phyloP scores from a whole-genome alignment of 1,140 invertebrate genomes.

The Drosophila varians region DNA sequence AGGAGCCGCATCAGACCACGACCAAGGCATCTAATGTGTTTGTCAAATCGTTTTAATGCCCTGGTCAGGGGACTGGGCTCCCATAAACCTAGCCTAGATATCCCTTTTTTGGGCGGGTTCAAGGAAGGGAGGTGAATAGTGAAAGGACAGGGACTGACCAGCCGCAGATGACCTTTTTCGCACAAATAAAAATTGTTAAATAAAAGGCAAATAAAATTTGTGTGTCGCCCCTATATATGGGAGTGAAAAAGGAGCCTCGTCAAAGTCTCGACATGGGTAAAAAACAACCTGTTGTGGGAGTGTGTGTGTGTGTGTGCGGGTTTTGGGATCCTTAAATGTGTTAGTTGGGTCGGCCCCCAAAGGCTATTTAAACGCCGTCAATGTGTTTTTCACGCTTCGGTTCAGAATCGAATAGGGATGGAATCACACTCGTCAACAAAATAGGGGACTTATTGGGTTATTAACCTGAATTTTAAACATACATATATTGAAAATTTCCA shows the following conservation, averaged over 20 bases:
- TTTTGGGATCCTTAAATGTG: conserved; percentile 35
- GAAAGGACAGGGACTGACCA: conserved; percentile 16
- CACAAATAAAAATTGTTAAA: conserved; percentile 80
- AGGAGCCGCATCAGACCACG: conserved; percentile 7
- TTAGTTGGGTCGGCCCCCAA: conserved; percentile 52
- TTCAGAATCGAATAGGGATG: conserved; percentile 20
- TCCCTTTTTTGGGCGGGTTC: conserved; percentile 13
- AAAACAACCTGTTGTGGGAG: conserved; percentile 66
- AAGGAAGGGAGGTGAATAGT: neutral
- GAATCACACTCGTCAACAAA: conserved; percentile 29
- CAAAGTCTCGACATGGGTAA: conserved; percentile 43
- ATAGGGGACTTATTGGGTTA: neutral
- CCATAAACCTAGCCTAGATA: conserved; percentile 59
- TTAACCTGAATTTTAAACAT: no score
- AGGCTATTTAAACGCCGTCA: conserved; percentile 76
- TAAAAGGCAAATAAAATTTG: conserved; percentile 77
- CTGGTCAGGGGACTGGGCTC: conserved; percentile 31
- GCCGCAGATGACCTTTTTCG: conserved; percentile 75
- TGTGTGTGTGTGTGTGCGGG: conserved; percentile 12
- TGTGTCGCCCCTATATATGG: conserved; percentile 56
- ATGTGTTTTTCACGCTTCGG: conserved; percentile 72
- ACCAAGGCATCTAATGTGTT: conserved; percentile 67
- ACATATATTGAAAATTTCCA: no score
- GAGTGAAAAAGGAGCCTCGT: conserved; percentile 39
- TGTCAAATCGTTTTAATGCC: conserved; percentile 78